Percentiles rank a stretch among this genome's conserved stretches.
Evolutionary conservation across 2,797 vertebrate species (phyloP).

Genomic region (Dermochelys coriacea): DNA sequence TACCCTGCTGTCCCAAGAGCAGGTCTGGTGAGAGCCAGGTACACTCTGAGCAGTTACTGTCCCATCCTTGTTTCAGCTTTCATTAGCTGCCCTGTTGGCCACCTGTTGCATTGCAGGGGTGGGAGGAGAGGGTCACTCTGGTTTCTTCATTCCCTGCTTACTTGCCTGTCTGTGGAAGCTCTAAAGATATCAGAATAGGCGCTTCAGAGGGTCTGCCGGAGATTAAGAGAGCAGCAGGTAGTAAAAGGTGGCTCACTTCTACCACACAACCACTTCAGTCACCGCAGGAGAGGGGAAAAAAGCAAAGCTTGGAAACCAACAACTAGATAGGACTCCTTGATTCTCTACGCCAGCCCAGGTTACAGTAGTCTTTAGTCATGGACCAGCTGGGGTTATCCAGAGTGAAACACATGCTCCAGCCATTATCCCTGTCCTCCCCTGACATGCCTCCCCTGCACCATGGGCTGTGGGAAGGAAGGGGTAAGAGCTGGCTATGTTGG

Average conservation of each 20-base stretch:
- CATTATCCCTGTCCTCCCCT: not conserved
- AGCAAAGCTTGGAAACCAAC: not conserved
- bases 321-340: not conserved
- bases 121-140: accelerated
- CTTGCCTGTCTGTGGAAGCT: not conserved
- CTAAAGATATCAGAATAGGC: not conserved
- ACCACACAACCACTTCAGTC: not conserved
- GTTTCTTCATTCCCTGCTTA: not conserved
- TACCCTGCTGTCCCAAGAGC: not conserved
- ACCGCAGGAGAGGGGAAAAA: not conserved
- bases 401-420: not conserved
- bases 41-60: not conserved
- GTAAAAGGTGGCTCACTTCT: not conserved
- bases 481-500: not conserved
- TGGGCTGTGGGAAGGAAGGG: not conserved
- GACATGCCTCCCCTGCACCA: not conserved
- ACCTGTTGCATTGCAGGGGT: accelerated
- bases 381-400: not conserved
- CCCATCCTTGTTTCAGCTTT: not conserved
- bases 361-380: not conserved
- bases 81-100: not conserved
- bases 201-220: not conserved
- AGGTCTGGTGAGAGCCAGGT: not conserved
- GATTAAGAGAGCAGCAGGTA: not conserved
- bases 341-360: not conserved